Evolutionary conservation across 2,888 invertebrate genomes (phyloP).

Genomic region (Electrophaes corylata): DNA sequence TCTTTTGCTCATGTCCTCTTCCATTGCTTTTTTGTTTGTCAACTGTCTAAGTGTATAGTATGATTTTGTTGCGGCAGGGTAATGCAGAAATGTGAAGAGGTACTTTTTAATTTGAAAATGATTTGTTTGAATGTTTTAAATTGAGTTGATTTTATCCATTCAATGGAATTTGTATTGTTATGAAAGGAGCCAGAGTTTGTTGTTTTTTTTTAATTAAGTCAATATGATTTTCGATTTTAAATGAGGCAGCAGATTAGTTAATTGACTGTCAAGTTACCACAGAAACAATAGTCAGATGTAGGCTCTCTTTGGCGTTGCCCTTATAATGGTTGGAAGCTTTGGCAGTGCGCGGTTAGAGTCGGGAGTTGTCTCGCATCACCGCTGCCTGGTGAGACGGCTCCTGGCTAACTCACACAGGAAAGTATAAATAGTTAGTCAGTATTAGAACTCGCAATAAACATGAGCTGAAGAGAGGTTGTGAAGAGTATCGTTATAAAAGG

Average conservation of each 20-base stretch:
- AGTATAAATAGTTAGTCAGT: slow-evolving; percentile 62
- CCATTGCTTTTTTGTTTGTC: slow-evolving; percentile 81
- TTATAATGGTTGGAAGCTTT: slow-evolving; percentile 56
- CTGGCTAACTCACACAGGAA: slow-evolving; percentile 41
- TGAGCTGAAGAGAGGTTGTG: slow-evolving; percentile 80
- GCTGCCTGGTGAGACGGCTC: not conserved
- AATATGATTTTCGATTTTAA: slow-evolving; percentile 72
- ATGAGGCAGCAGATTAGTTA: slow-evolving; percentile 80
- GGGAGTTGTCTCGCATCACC: not conserved
- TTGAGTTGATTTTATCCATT: slow-evolving; percentile 82
- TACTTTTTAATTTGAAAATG: slow-evolving; percentile 79
- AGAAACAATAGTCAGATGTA: slow-evolving; percentile 76
- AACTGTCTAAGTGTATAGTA: slow-evolving; percentile 80
- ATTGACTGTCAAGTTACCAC: slow-evolving; percentile 80
- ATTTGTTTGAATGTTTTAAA: slow-evolving; percentile 81
- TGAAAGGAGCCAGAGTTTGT: slow-evolving; percentile 79
- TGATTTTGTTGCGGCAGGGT: slow-evolving; percentile 83
- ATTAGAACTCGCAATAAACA: slow-evolving; percentile 72
- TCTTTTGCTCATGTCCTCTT: slow-evolving; percentile 81
- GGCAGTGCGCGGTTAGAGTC: slow-evolving; percentile 42
- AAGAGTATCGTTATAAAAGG: slow-evolving; percentile 82
- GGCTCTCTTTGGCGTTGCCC: slow-evolving; percentile 79
- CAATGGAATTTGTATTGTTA: slow-evolving; percentile 82
- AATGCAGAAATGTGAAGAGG: slow-evolving; percentile 82
- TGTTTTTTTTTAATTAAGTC: slow-evolving; percentile 80